Percentiles rank a stretch among this genome's conserved stretches.
Evolutionary conservation across 2,797 vertebrate genomes (phyloP).

Genomic region (Helarctos malayanus): DNA sequence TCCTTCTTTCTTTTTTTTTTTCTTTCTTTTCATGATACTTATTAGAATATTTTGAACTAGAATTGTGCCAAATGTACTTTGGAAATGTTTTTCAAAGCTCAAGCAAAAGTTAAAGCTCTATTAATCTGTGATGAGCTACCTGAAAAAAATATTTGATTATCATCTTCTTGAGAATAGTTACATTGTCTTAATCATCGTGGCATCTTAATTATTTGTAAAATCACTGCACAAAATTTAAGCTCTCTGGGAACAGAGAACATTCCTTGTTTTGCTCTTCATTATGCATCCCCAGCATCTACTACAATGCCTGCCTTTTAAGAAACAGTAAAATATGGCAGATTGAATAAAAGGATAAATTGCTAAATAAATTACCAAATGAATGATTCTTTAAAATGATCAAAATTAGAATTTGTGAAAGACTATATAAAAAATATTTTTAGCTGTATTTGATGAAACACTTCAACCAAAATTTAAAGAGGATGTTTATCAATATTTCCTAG

Average conservation of each 20-base stretch:
- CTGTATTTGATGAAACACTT: not conserved
- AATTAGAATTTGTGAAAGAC: conserved; percentile 36
- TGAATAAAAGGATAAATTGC: not conserved
- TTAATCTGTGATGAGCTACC: not conserved
- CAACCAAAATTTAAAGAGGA: conserved; percentile 28
- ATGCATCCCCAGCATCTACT: not conserved
- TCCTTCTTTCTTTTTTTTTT: too few species aligned
- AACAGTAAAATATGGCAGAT: not conserved
- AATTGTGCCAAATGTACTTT: not conserved
- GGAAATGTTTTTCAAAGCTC: not conserved
- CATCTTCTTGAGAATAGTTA: not conserved
- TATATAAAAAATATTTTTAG: not conserved
- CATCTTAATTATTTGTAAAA: not conserved
- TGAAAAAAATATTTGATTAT: not conserved
- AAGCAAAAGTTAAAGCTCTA: not conserved
- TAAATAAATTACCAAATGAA: not conserved
- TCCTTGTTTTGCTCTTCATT: not conserved
- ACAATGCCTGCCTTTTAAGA: not conserved
- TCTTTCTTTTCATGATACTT: not conserved
- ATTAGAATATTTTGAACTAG: not conserved
- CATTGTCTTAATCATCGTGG: not conserved
- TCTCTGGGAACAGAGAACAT: not conserved
- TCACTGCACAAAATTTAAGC: not conserved
- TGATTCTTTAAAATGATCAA: conserved; percentile 53
- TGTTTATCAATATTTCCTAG: not conserved